These are phyloP conservation scores for Physella acuta DNA, from an alignment of 1,140 invertebrate species.

Conservation along the genomic window DNA sequence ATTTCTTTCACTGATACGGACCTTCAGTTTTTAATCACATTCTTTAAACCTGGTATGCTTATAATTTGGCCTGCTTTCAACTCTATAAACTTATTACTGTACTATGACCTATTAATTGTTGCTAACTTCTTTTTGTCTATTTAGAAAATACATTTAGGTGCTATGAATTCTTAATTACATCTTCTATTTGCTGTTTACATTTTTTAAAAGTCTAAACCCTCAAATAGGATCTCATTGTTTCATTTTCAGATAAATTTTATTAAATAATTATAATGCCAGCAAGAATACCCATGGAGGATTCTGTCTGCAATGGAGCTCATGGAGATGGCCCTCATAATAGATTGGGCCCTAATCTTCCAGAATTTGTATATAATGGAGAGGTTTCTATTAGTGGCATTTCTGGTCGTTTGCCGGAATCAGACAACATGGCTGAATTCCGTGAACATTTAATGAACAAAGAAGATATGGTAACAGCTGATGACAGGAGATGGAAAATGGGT, in stretches of 20 bases:
- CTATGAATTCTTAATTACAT: neutral
- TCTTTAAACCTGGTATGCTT: too few species aligned
- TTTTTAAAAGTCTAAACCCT: neutral
- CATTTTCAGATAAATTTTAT: neutral
- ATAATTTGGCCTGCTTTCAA: too few species aligned
- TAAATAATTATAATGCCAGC: constrained; percentile 29
- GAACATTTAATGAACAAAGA: constrained; percentile 80
- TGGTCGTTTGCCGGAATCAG: constrained; percentile 84
- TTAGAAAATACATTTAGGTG: neutral
- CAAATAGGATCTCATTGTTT: neutral
- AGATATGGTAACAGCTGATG: constrained; percentile 86
- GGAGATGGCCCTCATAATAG: constrained; percentile 10
- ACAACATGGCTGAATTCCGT: constrained; percentile 85
- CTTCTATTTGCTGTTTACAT: neutral
- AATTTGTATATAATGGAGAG: constrained; percentile 59
- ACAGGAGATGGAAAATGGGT: constrained; percentile 76
- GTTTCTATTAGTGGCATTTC: constrained; percentile 88
- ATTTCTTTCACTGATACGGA: too few species aligned
- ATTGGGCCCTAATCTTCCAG: constrained; percentile 13
- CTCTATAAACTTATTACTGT: too few species aligned
- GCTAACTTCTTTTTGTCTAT: neutral
- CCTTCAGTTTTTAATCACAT: too few species aligned
- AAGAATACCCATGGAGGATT: constrained; percentile 21
- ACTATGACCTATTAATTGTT: neutral
- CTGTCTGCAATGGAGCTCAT: constrained; percentile 12